A percentile compares a stretch with the other conserved stretches of the same genome.
These are phyloP conservation scores for Metaphire vulgaris DNA, from an alignment of 1,140 invertebrate species.

Conservation along the genomic window DNA sequence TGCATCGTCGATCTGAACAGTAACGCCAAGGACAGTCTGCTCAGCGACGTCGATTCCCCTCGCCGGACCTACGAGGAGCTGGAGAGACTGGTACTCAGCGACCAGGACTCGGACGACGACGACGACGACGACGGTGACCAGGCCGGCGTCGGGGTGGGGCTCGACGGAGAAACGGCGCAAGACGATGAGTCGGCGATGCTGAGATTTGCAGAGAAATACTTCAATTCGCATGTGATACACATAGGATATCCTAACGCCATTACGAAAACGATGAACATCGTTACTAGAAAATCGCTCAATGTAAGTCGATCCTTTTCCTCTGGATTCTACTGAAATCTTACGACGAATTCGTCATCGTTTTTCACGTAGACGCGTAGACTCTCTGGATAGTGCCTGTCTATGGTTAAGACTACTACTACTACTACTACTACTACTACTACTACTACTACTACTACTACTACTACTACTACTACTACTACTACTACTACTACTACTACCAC, in stretches of 20 bases:
- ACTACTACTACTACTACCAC: too few species aligned
- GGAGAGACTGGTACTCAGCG: conserved; percentile 3
- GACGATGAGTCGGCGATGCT: conserved; percentile 62
- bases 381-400: too few species aligned
- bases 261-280: conserved; percentile 71
- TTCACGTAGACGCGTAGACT: too few species aligned
- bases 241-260: conserved; percentile 67
- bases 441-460: too few species aligned
- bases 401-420: too few species aligned
- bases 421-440: too few species aligned
- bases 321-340: too few species aligned
- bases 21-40: neutral
- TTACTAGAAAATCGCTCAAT: conserved; percentile 31
- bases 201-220: conserved; percentile 87
- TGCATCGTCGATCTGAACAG: neutral
- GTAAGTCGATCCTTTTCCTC: conserved; percentile 20
- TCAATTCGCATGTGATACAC: conserved; percentile 76
- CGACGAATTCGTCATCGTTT: too few species aligned
- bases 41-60: too few species aligned
- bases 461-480: too few species aligned
- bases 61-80: conserved; percentile 17
- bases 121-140: neutral
- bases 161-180: neutral
- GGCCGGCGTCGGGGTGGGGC: too few species aligned
- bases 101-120: conserved; percentile 17